Percentiles rank a stretch among this genome's conserved stretches.
Conservation (phyloP, 1,140 invertebrate species). For the Camponotus pennsylvanicus region DNA sequence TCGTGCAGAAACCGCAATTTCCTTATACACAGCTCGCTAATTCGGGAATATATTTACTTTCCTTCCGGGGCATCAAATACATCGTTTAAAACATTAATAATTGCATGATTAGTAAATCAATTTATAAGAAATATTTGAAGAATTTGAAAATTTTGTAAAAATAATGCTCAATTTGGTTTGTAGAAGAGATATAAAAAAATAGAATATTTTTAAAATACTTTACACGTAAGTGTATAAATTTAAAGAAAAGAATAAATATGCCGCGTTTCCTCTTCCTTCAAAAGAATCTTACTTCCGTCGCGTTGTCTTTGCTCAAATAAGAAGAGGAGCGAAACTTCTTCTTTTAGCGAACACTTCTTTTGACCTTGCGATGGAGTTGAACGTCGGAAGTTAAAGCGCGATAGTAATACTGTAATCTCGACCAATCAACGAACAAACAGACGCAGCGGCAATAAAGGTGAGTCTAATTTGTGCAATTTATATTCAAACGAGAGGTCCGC, state of each 20-base stretch:
- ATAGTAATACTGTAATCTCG: slow-evolving; percentile 77
- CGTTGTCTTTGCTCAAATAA: slow-evolving; percentile 20
- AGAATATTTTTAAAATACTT: neutral
- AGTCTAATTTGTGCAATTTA: slow-evolving; percentile 84
- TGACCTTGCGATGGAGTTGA: slow-evolving; percentile 78
- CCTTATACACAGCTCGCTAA: slow-evolving; percentile 50
- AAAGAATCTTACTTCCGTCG: neutral
- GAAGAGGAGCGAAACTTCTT: slow-evolving; percentile 28
- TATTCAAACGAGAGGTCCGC: slow-evolving; percentile 83
- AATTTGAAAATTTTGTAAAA: neutral
- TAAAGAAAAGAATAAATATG: neutral
- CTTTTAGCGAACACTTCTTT: slow-evolving; percentile 48
- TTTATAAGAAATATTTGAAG: neutral
- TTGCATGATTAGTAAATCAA: neutral
- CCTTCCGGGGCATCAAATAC: neutral
- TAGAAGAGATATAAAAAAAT: neutral
- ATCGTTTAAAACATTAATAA: neutral
- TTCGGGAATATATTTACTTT: slow-evolving; percentile 45
- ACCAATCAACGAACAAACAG: slow-evolving; percentile 84
- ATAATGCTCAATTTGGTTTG: too few relatives aligned
- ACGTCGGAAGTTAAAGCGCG: slow-evolving; percentile 71
- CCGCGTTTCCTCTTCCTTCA: neutral
- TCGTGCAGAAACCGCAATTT: slow-evolving; percentile 75
- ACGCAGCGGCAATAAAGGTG: slow-evolving; percentile 82
- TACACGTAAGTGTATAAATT: neutral